phyloP scores from a whole-genome alignment of 2,113 vertebrate genomes.

The Eclectus roratus region DNA sequence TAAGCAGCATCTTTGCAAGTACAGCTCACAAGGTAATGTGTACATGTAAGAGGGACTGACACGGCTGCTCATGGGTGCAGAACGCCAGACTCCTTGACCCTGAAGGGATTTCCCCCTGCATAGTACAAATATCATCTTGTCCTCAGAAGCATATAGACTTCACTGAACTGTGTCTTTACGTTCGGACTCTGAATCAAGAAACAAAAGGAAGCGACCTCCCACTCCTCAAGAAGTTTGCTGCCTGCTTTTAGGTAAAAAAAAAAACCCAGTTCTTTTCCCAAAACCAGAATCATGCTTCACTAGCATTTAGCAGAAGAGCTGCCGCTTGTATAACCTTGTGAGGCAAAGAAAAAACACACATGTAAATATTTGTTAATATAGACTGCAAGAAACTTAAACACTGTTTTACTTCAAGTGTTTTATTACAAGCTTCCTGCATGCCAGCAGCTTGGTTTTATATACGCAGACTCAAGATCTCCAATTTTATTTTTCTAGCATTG shows the following conservation, averaged over 20 bases:
- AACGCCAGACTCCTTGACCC: too few relatives aligned
- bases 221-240: neutral
- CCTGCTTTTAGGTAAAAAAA: neutral
- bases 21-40: accelerated
- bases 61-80: accelerated
- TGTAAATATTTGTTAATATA: neutral
- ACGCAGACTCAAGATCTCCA: neutral
- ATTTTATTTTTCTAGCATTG: neutral
- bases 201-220: neutral
- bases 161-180: neutral
- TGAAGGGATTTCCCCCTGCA: neutral
- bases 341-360: neutral
- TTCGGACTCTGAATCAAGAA: neutral
- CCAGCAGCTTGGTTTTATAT: neutral
- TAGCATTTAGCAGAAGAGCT: neutral
- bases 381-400: neutral
- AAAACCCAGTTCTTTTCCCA: neutral
- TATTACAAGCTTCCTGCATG: neutral
- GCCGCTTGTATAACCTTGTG: accelerated
- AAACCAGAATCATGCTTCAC: neutral
- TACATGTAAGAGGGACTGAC: too few relatives aligned
- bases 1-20: neutral
- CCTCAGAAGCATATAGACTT: neutral
- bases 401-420: accelerated
- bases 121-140: neutral